Evolutionary conservation across 2,888 invertebrate species (phyloP).

Genomic region (Melitaea athalia): DNA sequence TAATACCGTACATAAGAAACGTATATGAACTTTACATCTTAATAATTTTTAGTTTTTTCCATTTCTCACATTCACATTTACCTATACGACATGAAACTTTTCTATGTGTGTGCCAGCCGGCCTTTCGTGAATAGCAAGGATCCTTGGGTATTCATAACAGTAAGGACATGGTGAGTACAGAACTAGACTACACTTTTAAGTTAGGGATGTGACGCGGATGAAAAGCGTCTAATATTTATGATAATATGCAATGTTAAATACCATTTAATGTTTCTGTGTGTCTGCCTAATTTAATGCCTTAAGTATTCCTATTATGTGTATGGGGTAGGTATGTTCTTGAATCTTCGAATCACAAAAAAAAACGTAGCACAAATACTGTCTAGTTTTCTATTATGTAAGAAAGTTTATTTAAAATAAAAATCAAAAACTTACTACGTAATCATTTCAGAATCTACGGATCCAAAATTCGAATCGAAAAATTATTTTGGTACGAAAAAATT

Average conservation of each 20-base stretch:
- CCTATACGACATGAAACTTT: constrained; percentile 32
- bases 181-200: constrained; percentile 57
- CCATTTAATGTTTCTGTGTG: too few species aligned
- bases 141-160: constrained; percentile 67
- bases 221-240: constrained; percentile 7
- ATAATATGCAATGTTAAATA: not conserved
- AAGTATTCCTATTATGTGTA: too few species aligned
- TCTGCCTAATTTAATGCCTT: too few species aligned
- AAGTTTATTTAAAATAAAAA: too few species aligned
- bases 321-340: too few species aligned
- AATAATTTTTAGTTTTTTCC: constrained; percentile 34
- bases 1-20: not conserved
- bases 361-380: too few species aligned
- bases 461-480: too few species aligned
- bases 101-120: constrained; percentile 28
- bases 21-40: constrained; percentile 10
- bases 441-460: too few species aligned
- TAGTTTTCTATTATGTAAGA: too few species aligned
- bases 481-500: too few species aligned
- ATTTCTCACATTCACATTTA: constrained; percentile 27
- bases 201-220: constrained; percentile 47
- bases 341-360: too few species aligned
- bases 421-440: too few species aligned
- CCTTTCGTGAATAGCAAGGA: constrained; percentile 33
- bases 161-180: constrained; percentile 47